Percentiles rank a stretch among this genome's conserved stretches.
Conservation (phyloP, 2,113 vertebrate species). For the Xenopus borealis region DNA sequence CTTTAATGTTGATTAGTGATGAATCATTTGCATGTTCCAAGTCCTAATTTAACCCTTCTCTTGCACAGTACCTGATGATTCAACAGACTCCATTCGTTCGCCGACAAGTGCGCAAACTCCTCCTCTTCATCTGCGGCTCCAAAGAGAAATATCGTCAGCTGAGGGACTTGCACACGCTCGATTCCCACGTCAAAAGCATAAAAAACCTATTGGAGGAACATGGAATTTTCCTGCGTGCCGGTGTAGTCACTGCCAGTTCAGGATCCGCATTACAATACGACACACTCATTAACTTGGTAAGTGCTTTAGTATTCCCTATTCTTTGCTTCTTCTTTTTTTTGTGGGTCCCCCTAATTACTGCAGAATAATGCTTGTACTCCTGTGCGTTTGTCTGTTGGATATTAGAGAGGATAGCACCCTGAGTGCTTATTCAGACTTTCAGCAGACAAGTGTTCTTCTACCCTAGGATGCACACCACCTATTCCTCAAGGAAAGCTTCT, state of each 20-base stretch:
- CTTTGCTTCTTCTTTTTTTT: neutral
- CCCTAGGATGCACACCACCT: too few relatives aligned
- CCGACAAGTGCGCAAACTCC: conserved; percentile 92
- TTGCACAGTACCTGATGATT: conserved; percentile 91
- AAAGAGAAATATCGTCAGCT: conserved; percentile 98
- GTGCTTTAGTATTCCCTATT: conserved; percentile 34
- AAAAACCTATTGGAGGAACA: conserved; percentile 96
- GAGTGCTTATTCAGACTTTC: too few relatives aligned
- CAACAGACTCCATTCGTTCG: conserved; percentile 96
- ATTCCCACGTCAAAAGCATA: conserved; percentile 90
- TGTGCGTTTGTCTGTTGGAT: too few relatives aligned
- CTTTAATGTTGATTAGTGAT: too few relatives aligned
- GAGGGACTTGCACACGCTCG: conserved; percentile 90
- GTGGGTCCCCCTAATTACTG: too few relatives aligned
- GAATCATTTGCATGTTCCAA: neutral
- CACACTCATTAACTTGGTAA: conserved; percentile 91
- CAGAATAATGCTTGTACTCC: too few relatives aligned
- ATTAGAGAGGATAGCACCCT: too few relatives aligned
- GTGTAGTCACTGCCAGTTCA: conserved; percentile 89
- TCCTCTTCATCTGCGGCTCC: conserved; percentile 96
- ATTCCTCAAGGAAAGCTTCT: too few relatives aligned
- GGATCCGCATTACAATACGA: conserved; percentile 95
- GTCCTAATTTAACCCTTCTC: neutral
- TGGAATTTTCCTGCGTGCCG: conserved; percentile 89
- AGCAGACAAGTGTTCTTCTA: too few relatives aligned